Base-by-base conservation (phyloP, 64 coral and sea anemone genomes). In the Hydrozoanthus tunicans region DNA sequence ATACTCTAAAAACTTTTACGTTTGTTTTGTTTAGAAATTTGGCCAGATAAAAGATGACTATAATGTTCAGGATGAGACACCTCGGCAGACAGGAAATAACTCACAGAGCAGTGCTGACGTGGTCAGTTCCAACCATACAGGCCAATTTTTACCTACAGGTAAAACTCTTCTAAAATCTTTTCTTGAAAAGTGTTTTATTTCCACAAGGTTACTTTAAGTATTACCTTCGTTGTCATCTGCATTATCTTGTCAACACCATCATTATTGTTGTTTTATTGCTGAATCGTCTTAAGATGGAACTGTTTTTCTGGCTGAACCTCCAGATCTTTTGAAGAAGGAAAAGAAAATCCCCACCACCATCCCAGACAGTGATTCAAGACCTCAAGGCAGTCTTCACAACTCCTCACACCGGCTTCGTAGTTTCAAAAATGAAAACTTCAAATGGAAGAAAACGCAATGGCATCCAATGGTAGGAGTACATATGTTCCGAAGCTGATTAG, bases 381-480 rank as follows among this genome's bases (percentile, higher is more conserved):
- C 15, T 51, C 20, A 73, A 4, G 66, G 11, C 11, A 71, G 58
- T 58, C 51, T 58, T 65, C 52, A 85, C 53, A 71, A 6, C 54
- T 43, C 72, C 11, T 5, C 32, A 17, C 84, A 88, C 59, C 32
- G 32, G 32, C 3, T 6, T 73, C 68, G 52, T 13, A 73, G 59
- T 27, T 88, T 88, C 67, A 88, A 88, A 55, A 60, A 88, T 24
- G 69, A 88, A 88, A 6, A 8, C 54, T 25, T 70, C 4, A 88
- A 74, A 58, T 88, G 84, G 84, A 88, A 88, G 68, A 75, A 88
- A 88, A 75, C 66, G 4, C 55, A 73, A 26, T 88, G 84, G 84
- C 70, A 88, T 25, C 84, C 84, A 74, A 73, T 70, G 67, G 84
- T 86, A 86, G 25, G 83, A 86, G 54, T 43, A 43, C 2, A 43